A percentile compares a stretch with the other conserved stretches of the same genome.
Evolutionary conservation across 2,797 vertebrate species (phyloP).

Genomic region (Poeciliopsis gracilis): DNA sequence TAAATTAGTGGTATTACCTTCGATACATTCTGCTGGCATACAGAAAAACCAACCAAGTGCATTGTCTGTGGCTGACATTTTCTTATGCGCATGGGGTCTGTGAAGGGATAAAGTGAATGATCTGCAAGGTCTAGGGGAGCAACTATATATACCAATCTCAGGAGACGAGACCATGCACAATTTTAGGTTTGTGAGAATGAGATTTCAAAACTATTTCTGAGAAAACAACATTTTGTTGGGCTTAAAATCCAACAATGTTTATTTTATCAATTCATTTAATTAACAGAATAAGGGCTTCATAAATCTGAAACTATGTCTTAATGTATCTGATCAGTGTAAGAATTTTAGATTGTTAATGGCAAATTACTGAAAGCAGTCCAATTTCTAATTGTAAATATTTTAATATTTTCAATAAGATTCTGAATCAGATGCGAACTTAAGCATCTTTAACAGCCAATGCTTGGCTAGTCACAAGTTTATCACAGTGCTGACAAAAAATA

Average conservation of each 20-base stretch:
- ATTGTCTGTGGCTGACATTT: slow-evolving; percentile 53
- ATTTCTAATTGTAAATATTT: neutral
- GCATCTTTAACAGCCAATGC: neutral
- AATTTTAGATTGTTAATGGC: neutral
- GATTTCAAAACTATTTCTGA: neutral
- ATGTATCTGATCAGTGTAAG: neutral
- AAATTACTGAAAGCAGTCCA: neutral
- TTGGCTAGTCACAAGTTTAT: neutral
- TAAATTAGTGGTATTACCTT: slow-evolving; percentile 60
- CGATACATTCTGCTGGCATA: slow-evolving; percentile 46
- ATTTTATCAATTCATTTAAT: neutral
- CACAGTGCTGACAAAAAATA: neutral
- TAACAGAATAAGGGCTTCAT: neutral
- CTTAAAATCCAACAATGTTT: too few species aligned
- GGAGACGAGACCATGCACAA: neutral
- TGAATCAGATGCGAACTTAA: neutral
- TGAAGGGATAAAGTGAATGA: slow-evolving; percentile 35
- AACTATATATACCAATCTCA: neutral
- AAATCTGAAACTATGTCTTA: neutral
- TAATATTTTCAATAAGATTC: neutral
- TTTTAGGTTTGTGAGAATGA: neutral
- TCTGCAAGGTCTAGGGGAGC: slow-evolving; percentile 2
- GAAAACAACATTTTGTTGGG: neutral
- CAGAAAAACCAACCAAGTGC: slow-evolving; percentile 53
- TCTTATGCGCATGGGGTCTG: slow-evolving; percentile 22